Evolutionary conservation across 2,888 invertebrate species (phyloP), one percentile per base, ranked within the genome.

Genomic region (Helobdella robusta): DNA sequence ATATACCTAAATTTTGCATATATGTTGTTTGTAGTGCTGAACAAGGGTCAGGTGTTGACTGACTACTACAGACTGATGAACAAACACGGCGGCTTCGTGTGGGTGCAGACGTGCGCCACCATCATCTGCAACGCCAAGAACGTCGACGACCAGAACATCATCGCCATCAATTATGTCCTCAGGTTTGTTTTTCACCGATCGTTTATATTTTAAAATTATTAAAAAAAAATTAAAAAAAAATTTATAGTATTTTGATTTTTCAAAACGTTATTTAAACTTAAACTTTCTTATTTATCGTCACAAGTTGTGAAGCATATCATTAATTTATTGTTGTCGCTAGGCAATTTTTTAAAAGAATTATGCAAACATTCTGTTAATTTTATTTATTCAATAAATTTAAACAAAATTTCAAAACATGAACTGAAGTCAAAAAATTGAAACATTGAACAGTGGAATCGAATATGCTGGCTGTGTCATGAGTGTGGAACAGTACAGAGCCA

Each of bases 51-150:
- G 82, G 92, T 94, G 67, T 83, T 94, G 79, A 93, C 93, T 20
- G 91, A 91, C 80, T 95, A 94, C 83, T 93, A 91, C 81, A 86
- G 94, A 75, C 82, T 95, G 76, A 91, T 95, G 88, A 94, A 93
- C 82, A 93, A 93, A 79, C 87, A 86, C 72, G 94, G 94, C 5
- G 95, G 95, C 40, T 95, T 88, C 82, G 91, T 92, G 64, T 95
- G 94, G 94, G 82, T 95, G 75, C 94, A 94, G 81, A 92, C 91
- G 0, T 95, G 94, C 79, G 94, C 94, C 67, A 95, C 94, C 0
- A 91, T 94, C 52, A 89, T 95, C 66, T 93, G 91, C 82, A 92
- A 88, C 77, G 87, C 89, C 63, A 95, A 94, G 82, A 93, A 92
- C 76, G 89, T 90, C 5, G 94, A 95, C 70, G 94, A 95, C 78